phyloP scores from a whole-genome alignment of 1,140 invertebrate genomes.

The Lucilia cuprina region DNA sequence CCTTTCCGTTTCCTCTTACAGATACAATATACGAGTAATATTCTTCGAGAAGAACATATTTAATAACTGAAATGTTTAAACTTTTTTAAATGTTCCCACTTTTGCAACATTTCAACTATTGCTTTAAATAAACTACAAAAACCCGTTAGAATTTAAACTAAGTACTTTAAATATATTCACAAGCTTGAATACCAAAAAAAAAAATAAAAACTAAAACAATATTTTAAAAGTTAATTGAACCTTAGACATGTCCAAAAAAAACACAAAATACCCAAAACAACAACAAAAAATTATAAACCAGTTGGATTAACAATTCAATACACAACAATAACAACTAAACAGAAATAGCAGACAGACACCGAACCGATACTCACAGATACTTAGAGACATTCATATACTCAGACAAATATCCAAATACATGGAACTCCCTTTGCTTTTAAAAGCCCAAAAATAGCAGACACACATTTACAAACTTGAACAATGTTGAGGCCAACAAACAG shows the following conservation, averaged over 20 bases:
- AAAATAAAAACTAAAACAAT: neutral
- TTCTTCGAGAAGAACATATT: too few species aligned
- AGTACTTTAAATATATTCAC: neutral
- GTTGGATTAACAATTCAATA: slow-evolving; percentile 12
- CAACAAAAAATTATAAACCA: neutral
- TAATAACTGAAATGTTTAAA: too few species aligned
- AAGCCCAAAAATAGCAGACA: neutral
- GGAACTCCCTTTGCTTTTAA: neutral
- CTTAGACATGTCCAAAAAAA: slow-evolving; percentile 3
- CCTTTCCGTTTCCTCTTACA: too few species aligned
- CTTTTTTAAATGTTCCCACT: too few species aligned
- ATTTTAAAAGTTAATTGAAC: slow-evolving; percentile 3
- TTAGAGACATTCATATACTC: neutral
- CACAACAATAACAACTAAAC: neutral
- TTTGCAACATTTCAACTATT: too few species aligned
- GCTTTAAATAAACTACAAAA: neutral
- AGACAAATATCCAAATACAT: neutral
- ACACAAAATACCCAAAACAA: neutral
- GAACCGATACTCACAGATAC: neutral
- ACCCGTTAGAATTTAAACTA: neutral
- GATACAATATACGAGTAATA: too few species aligned
- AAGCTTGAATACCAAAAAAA: neutral
- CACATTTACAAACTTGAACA: neutral
- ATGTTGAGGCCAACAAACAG: slow-evolving; percentile 2
- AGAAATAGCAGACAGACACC: neutral